Percentiles rank a stretch among this genome's conserved stretches.
Evolutionary conservation across 2,888 invertebrate species (phyloP).

Genomic region (Xanthia togata): DNA sequence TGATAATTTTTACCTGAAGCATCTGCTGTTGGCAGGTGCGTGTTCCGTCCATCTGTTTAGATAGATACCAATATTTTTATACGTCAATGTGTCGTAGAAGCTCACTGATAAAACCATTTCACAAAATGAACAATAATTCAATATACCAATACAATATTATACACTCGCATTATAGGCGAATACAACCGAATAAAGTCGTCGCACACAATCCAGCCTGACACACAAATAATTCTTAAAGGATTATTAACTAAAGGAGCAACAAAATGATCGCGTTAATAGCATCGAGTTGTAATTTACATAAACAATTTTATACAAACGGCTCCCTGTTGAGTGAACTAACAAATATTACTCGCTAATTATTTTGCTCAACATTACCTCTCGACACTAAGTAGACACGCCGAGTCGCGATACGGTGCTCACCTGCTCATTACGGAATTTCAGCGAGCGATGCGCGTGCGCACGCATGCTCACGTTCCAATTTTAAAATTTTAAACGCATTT

Average conservation of each 20-base stretch:
- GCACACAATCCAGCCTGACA: conserved; percentile 41
- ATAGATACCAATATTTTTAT: conserved; percentile 48
- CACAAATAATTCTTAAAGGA: conserved; percentile 49
- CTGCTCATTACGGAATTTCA: conserved; percentile 85
- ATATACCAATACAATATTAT: conserved; percentile 22
- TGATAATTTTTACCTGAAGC: conserved; percentile 52
- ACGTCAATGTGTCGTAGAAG: conserved; percentile 39
- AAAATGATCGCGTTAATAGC: conserved; percentile 55
- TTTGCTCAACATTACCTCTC: conserved; percentile 72
- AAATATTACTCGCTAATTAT: conserved; percentile 81
- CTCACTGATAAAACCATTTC: conserved; percentile 49
- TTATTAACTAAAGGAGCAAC: conserved; percentile 57
- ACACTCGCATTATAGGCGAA: conserved; percentile 19
- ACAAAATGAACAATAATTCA: conserved; percentile 33
- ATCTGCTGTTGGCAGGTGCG: conserved; percentile 66
- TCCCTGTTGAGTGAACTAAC: conserved; percentile 67
- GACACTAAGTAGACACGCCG: conserved; percentile 83
- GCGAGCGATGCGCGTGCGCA: conserved; percentile 77
- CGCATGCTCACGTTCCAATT: conserved; percentile 77
- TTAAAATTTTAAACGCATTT: conserved; percentile 85
- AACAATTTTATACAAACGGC: conserved; percentile 62
- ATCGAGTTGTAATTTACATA: conserved; percentile 65
- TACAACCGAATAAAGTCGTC: conserved; percentile 58
- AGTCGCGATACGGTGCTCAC: conserved; percentile 80
- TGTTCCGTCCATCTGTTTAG: conserved; percentile 48